These are phyloP conservation scores for Siniperca obscura DNA, from an alignment of 2,797 vertebrate genomes.

Conservation along the genomic window DNA sequence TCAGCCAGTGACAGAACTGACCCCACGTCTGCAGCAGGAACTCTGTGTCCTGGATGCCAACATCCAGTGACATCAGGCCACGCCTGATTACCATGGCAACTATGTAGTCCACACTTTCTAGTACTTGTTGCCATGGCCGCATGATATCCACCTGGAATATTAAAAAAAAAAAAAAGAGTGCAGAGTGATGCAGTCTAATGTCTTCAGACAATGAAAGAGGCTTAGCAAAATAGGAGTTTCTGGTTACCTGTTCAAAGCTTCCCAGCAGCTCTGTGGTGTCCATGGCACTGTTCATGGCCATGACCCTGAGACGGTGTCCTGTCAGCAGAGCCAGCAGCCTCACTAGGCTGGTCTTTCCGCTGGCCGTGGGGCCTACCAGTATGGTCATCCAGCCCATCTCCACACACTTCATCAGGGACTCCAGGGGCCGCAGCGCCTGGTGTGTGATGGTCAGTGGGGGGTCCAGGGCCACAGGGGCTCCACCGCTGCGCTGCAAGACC, in stretches of 20 bases:
- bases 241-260: constrained; percentile 94
- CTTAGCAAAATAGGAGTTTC: rapidly evolving
- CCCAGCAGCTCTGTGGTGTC: constrained; percentile 97
- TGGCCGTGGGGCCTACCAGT: constrained; percentile 92
- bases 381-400: constrained; percentile 98
- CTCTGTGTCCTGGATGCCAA: constrained; percentile 91
- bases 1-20: constrained; percentile 89
- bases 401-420: constrained; percentile 96
- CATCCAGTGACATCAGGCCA: constrained; percentile 90
- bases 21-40: constrained; percentile 94
- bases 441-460: constrained; percentile 91
- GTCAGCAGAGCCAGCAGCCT: constrained; percentile 93
- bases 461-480: constrained; percentile 81
- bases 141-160: constrained; percentile 91
- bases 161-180: not conserved
- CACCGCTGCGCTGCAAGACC: constrained; percentile 90
- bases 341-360: constrained; percentile 94
- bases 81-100: constrained; percentile 89
- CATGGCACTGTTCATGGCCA: constrained; percentile 98
- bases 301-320: constrained; percentile 90
- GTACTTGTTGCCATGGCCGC: constrained; percentile 92
- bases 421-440: constrained; percentile 90
- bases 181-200: not conserved
- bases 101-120: constrained; percentile 90
- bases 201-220: not conserved